Evolutionary conservation across 2,888 invertebrate genomes (phyloP), one percentile per base, ranked within the genome.

Genomic region (Agrenia bidenticulata): DNA sequence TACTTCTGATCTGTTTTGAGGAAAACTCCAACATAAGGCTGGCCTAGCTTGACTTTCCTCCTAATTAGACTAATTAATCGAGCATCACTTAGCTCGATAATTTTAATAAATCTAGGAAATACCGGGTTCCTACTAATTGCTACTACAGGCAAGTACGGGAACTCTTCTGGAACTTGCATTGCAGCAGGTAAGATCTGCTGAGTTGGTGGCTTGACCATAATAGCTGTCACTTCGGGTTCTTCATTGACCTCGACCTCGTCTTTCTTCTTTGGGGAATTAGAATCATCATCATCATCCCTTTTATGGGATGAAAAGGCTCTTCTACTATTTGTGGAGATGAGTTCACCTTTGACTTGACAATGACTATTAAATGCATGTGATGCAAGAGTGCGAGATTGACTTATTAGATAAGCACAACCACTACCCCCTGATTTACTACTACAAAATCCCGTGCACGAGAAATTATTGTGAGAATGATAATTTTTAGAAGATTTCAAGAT

Each of bases 21-120:
- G 79, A 99, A 99, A 57, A 99, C 89, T 2, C 98, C 99, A 56
- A 95, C 89, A 78, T 99, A 99, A 0, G 99, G 99, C 79, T 96
- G 95, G 80, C 95, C 95, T 17, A 98, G 81, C 80, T 91, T 90
- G 0, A 98, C 93, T 83, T 98, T 98, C 71, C 94, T 86, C 78
- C 95, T 85, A 66, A 99, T 86, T 54, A 99, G 79, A 79, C 94
- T 91, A 78, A 95, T 92, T 62, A 99, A 82, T 61, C 86, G 84
- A 50, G 92, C 90, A 81, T 97, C 90, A 37, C 89, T 87, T 49
- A 97, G 83, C 85, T 98, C 98, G 70, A 99, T 88, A 75, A 99
- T 86, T 83, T 99, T 99, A 76, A 98, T 95, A 81, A 99, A 99
- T 76, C 94, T 87, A 21, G 99, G 99, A 82, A 99, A 99, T 1